Conservation (phyloP, 2,888 invertebrate species). For the Lycia hirtaria region DNA sequence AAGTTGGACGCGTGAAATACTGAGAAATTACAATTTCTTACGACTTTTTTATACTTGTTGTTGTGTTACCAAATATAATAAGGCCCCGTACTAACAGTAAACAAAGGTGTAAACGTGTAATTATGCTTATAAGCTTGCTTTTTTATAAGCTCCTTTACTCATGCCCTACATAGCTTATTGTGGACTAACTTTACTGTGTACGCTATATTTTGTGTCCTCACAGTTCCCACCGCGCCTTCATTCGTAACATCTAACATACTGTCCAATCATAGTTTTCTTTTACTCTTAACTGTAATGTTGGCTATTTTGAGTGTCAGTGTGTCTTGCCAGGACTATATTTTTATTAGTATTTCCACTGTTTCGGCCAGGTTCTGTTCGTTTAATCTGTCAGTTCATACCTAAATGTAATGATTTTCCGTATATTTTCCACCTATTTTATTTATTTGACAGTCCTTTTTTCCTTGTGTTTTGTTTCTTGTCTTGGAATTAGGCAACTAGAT, state of each 20-base stretch:
- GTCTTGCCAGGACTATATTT: too few relatives aligned
- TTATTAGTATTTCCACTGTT: too few relatives aligned
- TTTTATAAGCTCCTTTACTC: conserved; percentile 4
- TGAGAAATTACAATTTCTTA: conserved; percentile 16
- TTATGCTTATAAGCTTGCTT: conserved; percentile 14
- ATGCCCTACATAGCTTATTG: neutral
- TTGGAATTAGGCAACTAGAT: too few relatives aligned
- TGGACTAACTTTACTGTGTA: conserved; percentile 1
- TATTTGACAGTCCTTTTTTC: too few relatives aligned
- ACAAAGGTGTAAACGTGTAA: conserved; percentile 17
- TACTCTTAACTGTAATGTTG: too few relatives aligned
- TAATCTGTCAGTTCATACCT: too few relatives aligned
- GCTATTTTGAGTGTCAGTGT: too few relatives aligned
- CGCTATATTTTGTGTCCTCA: neutral
- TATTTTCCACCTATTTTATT: too few relatives aligned
- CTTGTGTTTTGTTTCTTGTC: too few relatives aligned
- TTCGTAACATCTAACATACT: neutral
- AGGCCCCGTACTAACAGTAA: conserved; percentile 2
- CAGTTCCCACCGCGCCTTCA: neutral
- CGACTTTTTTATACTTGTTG: conserved; percentile 10
- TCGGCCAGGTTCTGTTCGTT: too few relatives aligned
- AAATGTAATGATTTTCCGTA: too few relatives aligned
- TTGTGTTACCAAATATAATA: neutral
- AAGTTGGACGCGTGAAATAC: conserved; percentile 5
- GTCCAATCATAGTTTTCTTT: too few relatives aligned